Percentiles rank a stretch among this genome's conserved stretches.
Conservation (phyloP, 2,113 vertebrate genomes). For the Macquaria ambigua region DNA sequence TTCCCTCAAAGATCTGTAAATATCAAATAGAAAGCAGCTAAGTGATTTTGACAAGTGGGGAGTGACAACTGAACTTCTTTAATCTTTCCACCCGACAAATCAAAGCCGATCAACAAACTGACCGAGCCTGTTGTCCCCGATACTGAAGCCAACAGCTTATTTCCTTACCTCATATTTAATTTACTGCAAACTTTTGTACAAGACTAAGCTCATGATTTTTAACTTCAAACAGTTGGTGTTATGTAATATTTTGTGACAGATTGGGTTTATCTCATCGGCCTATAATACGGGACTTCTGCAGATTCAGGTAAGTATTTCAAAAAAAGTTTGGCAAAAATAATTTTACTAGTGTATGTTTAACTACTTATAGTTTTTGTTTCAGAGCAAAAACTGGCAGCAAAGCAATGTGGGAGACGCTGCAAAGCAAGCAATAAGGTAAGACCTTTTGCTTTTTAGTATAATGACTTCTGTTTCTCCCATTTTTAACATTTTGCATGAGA, state of each 20-base stretch:
- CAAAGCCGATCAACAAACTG: not conserved
- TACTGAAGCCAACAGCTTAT: not conserved
- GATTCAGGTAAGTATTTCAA: too few species aligned
- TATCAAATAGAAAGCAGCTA: not conserved
- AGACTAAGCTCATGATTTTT: not conserved
- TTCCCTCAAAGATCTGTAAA: not conserved
- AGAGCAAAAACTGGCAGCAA: not conserved
- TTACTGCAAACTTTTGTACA: not conserved
- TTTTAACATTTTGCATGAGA: not conserved
- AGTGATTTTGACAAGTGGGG: slow-evolving; percentile 2
- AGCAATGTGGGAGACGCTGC: too few species aligned
- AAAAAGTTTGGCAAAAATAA: too few species aligned
- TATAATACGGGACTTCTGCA: not conserved
- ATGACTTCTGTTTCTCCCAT: not conserved
- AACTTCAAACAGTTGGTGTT: not conserved
- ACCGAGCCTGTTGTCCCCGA: not conserved
- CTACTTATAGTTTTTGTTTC: not conserved
- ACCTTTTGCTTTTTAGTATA: not conserved
- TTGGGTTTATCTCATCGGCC: not conserved
- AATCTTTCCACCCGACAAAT: slow-evolving; percentile 12
- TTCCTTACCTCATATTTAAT: not conserved
- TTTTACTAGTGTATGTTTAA: too few species aligned
- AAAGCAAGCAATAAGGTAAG: too few species aligned
- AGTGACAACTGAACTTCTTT: not conserved
- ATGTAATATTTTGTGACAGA: not conserved